Evolutionary conservation across 1,140 invertebrate genomes (phyloP), one percentile per base, ranked within the genome.

Genomic region (Lepidurus apus): DNA sequence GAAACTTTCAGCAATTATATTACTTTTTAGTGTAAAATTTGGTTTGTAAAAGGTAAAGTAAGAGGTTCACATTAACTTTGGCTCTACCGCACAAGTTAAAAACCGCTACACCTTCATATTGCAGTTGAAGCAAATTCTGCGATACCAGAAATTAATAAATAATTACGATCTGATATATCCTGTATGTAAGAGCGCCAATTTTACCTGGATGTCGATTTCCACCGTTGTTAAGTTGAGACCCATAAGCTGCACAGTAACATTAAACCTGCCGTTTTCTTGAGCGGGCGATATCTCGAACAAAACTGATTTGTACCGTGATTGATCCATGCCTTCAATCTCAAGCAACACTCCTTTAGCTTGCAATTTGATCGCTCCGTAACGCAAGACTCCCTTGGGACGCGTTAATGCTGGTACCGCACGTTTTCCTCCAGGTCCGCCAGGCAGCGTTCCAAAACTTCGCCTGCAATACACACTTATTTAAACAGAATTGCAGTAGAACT

Each of bases 21-120:
- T 74, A 79, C 26, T 82, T 85, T 83, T 91, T 90, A 53, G 90
- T 89, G 83, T 93, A 93, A 85, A 93, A 93, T 84, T 94, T 94
- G 78, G 89, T 89, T 84, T 93, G 93, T 13, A 94, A 85, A 76
- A 94, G 87, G 84, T 91, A 91, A 73, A 94, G 87, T 8, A 93
- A 85, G 43, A 93, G 86, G 84, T 94, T 93, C 26, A 93, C 91
- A 82, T 93, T 93, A 75, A 93, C 88, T 84, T 91, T 91, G 5
- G 91, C 92, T 84, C 90, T 91, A 13, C 91, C 91, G 85, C 93
- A 94, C 87, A 94, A 90, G 81, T 93, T 89, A 88, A 93, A 93
- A 2, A 93, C 90, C 10, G 91, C 87, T 11, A 90, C 89, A 73
- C 93, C 92, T 82, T 94, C 92, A 83, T 92, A 94, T 83, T 95